A percentile compares a stretch with the other conserved stretches of the same genome.
Evolutionary conservation across 2,888 invertebrate genomes (phyloP).

Genomic region (Onchidella celtica): DNA sequence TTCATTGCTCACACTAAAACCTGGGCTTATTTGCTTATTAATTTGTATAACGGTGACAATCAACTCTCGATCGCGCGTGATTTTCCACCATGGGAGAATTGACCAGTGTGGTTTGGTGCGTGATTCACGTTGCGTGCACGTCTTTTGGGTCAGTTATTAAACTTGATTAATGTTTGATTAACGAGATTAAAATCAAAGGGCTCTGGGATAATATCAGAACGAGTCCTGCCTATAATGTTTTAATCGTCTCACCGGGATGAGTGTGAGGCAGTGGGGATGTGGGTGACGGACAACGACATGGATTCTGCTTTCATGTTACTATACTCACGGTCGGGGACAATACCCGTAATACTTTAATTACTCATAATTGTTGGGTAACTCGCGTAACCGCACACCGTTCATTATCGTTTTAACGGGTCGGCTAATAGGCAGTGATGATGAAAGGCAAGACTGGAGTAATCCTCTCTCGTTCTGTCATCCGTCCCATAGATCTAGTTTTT

Average conservation of each 20-base stretch:
- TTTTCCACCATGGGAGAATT: constrained; percentile 2
- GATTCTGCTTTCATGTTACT: background rate
- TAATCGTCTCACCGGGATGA: background rate
- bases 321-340: background rate
- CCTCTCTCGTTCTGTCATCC: too few relatives aligned
- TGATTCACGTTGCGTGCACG: constrained; percentile 39
- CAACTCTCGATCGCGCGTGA: background rate
- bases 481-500: too few relatives aligned
- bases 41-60: constrained; percentile 2
- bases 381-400: background rate
- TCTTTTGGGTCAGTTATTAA: constrained; percentile 22
- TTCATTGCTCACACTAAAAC: background rate
- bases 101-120: background rate
- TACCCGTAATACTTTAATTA: background rate
- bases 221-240: background rate
- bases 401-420: background rate
- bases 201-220: background rate
- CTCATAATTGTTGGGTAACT: background rate
- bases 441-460: too few relatives aligned
- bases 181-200: constrained; percentile 9
- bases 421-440: too few relatives aligned
- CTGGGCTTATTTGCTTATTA: constrained; percentile 27
- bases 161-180: constrained; percentile 30
- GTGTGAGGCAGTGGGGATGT: background rate
- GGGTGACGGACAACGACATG: background rate